Evolutionary conservation across 2,888 invertebrate species (phyloP).

Genomic region (Hyalella azteca): DNA sequence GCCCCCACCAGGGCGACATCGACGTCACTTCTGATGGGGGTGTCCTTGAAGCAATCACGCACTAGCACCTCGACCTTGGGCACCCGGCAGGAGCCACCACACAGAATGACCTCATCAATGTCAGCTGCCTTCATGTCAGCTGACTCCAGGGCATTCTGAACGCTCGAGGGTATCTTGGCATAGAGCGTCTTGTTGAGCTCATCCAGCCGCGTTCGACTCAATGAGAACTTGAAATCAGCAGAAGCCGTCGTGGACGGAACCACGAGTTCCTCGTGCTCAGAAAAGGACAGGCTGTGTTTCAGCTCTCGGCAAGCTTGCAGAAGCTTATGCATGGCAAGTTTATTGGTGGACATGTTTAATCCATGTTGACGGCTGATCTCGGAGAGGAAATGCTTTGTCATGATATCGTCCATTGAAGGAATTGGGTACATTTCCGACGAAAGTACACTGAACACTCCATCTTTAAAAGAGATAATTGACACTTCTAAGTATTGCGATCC

Average conservation of each 20-base stretch:
- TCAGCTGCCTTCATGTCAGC: not conserved
- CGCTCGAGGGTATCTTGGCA: not conserved
- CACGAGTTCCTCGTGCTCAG: not conserved
- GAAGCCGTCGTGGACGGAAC: not conserved
- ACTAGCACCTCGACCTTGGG: not conserved
- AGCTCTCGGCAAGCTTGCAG: not conserved
- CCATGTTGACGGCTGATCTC: not conserved
- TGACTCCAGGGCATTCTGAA: not conserved
- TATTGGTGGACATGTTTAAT: not conserved
- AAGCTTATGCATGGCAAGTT: not conserved
- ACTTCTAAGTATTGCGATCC: not conserved
- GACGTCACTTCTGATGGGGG: not conserved
- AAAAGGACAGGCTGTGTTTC: not conserved
- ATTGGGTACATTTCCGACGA: not conserved
- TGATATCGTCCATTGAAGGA: not conserved
- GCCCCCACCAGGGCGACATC: not conserved
- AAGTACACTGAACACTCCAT: not conserved
- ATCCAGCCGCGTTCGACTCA: not conserved
- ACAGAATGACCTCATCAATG: not conserved
- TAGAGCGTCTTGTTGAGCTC: not conserved
- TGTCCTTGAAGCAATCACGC: not conserved
- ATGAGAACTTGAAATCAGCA: not conserved
- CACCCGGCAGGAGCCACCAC: not conserved
- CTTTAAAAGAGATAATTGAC: not conserved
- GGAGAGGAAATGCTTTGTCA: not conserved